Percentiles rank a stretch among this genome's conserved stretches.
Conservation (phyloP, 2,797 vertebrate species). For the Cryptoblepharus egeriae region DNA sequence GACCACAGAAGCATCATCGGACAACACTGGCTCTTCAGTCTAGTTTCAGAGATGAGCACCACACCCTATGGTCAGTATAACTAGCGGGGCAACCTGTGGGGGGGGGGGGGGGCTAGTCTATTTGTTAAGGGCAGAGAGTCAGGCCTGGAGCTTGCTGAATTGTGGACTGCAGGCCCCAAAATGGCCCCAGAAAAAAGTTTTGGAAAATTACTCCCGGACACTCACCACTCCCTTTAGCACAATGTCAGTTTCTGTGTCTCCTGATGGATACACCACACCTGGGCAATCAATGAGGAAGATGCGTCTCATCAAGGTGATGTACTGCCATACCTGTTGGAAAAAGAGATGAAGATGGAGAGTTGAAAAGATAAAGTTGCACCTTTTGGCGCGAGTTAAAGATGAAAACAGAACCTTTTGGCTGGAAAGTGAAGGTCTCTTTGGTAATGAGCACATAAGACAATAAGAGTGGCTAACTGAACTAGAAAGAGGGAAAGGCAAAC, state of each 20-base stretch:
- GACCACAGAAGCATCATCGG: too few species aligned
- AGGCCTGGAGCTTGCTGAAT: too few species aligned
- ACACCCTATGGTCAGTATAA: too few species aligned
- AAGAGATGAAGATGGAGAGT: background rate
- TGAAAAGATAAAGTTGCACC: too few species aligned
- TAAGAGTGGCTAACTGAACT: background rate
- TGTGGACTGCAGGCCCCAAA: background rate
- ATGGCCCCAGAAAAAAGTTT: background rate
- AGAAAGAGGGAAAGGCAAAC: background rate
- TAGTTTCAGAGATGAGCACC: too few species aligned
- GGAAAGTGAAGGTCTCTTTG: too few species aligned
- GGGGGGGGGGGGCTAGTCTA: too few species aligned
- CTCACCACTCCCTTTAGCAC: slow-evolving; percentile 97
- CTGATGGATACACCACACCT: slow-evolving; percentile 96
- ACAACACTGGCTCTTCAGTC: too few species aligned
- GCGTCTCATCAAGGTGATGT: slow-evolving; percentile 96
- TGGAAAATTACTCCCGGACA: slow-evolving; percentile 22
- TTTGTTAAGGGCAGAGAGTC: too few species aligned
- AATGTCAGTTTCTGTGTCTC: slow-evolving; percentile 94
- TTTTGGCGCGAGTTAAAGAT: background rate
- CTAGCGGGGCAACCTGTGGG: too few species aligned
- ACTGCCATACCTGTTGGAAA: slow-evolving; percentile 92
- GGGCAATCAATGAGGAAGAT: slow-evolving; percentile 98
- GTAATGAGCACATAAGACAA: background rate
- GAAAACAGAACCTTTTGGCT: background rate